Evolutionary conservation across 2,888 invertebrate genomes (phyloP), one percentile per base, ranked within the genome.

Genomic region (Antitype chi): DNA sequence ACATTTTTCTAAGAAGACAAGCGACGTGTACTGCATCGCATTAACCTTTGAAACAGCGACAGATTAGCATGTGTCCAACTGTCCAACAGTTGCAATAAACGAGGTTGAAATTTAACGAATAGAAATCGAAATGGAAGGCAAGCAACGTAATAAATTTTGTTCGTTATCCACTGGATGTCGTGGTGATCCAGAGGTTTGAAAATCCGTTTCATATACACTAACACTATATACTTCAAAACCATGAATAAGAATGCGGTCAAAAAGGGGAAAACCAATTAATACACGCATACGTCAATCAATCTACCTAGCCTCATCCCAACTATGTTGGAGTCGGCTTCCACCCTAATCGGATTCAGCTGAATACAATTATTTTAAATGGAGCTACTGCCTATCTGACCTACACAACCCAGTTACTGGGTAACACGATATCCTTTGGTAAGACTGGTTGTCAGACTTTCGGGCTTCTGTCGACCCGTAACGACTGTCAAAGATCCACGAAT

Each of bases 1-100:
- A 75, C 81, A 84, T 77, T 84, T 85, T 85, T 85, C 87, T 87
- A 63, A 84, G 81, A 84, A 81, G 68, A 60, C 81, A 71, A 38
- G 62, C 68, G 74, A 87, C 75, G 85, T 53, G 81, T 15, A 60
- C 70, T 52, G 85, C 72, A 85, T 85, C 32, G 23, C 62, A 85
- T 85, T 85, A 85, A 87, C 87, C 87, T 85, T 85, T 79, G 49
- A 25, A 53, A 72, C 60, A 55, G 66, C 76, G 47, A 43, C 49
- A 81, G 72, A 81, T 87, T 81, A 74, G 73, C 85, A 77, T 83
- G 84, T 80, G 84, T 80, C 84, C 70, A 78, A 52, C 78, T 74
- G 70, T 78, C 77, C 49, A 76, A 32, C 49, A 68, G 23, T 57
- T 57, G 76, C 64, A 69, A 70, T 69, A 68, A 79, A 80, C 69